phyloP scores from a whole-genome alignment of 2,113 vertebrate genomes.

The Cisticola juncidis region DNA sequence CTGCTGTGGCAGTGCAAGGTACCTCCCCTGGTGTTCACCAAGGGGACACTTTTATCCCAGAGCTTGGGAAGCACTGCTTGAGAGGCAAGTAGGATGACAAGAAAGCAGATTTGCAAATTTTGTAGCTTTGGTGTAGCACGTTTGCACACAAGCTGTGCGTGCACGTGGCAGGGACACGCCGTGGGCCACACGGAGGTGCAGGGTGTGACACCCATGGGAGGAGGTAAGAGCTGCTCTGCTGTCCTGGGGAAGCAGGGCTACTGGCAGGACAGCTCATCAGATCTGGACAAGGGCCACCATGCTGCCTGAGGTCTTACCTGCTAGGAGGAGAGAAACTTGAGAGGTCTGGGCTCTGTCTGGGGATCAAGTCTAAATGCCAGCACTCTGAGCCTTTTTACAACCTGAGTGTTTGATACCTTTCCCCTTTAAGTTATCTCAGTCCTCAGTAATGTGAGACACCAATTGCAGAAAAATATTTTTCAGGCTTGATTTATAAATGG shows the following conservation, averaged over 20 bases:
- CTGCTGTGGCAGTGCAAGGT: neutral
- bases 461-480: neutral
- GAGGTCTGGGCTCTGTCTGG: neutral
- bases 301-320: neutral
- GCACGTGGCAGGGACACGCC: neutral
- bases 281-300: neutral
- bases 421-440: neutral
- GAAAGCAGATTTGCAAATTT: neutral
- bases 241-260: neutral
- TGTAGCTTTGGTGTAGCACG: neutral
- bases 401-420: neutral
- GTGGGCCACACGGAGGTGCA: neutral
- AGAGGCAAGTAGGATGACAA: neutral
- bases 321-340: neutral
- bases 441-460: neutral
- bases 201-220: neutral
- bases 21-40: neutral
- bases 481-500: neutral
- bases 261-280: neutral
- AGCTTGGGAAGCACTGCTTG: neutral
- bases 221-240: neutral
- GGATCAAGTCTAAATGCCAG: neutral
- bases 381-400: neutral
- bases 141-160: rapidly evolving
- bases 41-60: neutral